Percentiles rank a stretch among this genome's conserved stretches.
Evolutionary conservation across 2,797 vertebrate genomes (phyloP).

Genomic region (Catostomus latipinnis): DNA sequence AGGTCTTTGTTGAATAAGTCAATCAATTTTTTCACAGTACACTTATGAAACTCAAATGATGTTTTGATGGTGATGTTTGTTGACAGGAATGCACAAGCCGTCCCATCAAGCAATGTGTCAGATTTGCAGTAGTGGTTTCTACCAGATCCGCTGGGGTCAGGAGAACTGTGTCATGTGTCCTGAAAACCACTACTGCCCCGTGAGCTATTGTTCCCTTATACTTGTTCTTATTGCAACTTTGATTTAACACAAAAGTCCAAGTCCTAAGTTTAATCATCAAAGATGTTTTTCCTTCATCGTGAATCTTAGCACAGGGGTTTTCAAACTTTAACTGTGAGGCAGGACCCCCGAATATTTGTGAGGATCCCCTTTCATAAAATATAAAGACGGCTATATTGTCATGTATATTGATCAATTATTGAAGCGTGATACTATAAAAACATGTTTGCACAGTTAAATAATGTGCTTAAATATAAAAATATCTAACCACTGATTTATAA

Average conservation of each 20-base stretch:
- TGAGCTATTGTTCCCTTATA: conserved; percentile 72
- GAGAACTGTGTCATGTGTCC: conserved; percentile 86
- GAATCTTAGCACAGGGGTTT: not conserved
- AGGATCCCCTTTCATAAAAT: too few relatives aligned
- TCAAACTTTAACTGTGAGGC: too few relatives aligned
- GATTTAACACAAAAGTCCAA: not conserved
- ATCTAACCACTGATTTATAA: too few relatives aligned
- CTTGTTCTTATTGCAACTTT: not conserved
- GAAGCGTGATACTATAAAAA: too few relatives aligned
- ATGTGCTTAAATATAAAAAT: too few relatives aligned
- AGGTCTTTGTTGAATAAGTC: conserved; percentile 17
- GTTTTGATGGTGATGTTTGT: not conserved
- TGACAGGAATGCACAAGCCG: conserved; percentile 83
- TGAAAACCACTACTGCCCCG: conserved; percentile 90
- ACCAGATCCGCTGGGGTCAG: conserved; percentile 80
- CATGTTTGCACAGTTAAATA: too few relatives aligned
- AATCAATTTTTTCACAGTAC: not conserved
- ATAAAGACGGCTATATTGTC: too few relatives aligned
- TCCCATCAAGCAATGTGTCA: conserved; percentile 77
- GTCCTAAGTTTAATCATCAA: not conserved
- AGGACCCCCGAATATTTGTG: too few relatives aligned
- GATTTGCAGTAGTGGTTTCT: conserved; percentile 83
- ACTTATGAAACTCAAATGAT: not conserved
- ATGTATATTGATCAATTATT: too few relatives aligned
- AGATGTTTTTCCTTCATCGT: not conserved